Base-by-base conservation (phyloP, 1,140 invertebrate species). In the Ceratosolen fusciceps region DNA sequence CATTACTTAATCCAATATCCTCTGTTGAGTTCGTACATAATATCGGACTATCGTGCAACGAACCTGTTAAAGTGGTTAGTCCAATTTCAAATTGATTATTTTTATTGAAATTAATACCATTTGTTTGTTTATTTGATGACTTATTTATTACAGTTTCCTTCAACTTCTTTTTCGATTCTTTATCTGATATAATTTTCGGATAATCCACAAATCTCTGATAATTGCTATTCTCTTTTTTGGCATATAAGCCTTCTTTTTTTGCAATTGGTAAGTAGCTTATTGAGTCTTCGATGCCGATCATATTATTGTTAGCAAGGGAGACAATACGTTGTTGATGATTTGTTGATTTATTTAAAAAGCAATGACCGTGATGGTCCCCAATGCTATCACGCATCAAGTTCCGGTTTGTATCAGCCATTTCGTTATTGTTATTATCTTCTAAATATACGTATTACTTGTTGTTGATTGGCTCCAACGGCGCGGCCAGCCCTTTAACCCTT, bases 401-500 rank as follows among this genome's bases (percentile, higher is more conserved):
- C 7, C 84, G 80, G 58, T 85, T 86, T 29, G 80, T 80, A 58
- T 86, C 85, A 78, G 84, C 80, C 86, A 87, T 88, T 24, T 12
- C 24, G 10, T 49, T 31, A 14, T 7, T 21, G 8, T 26, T 75
- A n/a, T 39, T 29, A 34, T 79, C 24, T 83, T 88, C 85, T 89
- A 88, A 86, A 87, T 88, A 47, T 88, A 88, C 56, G 82, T 88
- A 26, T 74, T 87, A 34, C 74, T 80, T 34, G 67, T 76, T 21
- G 80, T 82, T 60, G 84, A 87, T 71, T 88, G 86, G 76, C 82
- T 85, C 88, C 88, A 89, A 83, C 88, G 88, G 34, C 88, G 87
- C 67, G 87, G 87, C 88, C 88, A 89, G 73, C 88, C 88, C 80
- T 89, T 89, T 70, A 89, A 79, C 80, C 84, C 84, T 82, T 85